phyloP scores from a whole-genome alignment of 2,888 invertebrate genomes.

The Neoaliturus tenellus region DNA sequence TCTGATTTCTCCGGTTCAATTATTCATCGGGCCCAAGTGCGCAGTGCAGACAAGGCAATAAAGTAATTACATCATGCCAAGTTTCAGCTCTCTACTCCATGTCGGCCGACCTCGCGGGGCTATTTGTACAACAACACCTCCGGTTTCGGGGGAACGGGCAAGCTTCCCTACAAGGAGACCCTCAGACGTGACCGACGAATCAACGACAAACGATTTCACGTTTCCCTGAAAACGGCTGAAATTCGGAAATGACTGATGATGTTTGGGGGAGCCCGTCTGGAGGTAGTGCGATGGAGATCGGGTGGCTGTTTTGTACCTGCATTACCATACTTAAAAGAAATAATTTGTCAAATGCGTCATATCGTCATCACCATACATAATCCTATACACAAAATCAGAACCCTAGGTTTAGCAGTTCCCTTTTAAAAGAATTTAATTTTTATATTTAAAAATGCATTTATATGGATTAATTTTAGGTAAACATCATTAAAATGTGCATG shows the following conservation, averaged over 20 bases:
- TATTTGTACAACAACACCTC: slow-evolving; percentile 42
- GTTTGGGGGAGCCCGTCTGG: background rate
- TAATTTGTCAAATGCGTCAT: too few species aligned
- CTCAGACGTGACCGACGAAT: slow-evolving; percentile 6
- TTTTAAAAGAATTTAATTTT: too few species aligned
- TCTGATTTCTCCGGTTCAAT: slow-evolving; percentile 54
- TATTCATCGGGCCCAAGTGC: slow-evolving; percentile 52
- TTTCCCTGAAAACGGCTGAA: slow-evolving; percentile 29
- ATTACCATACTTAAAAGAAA: slow-evolving; percentile 14
- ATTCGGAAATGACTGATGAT: slow-evolving; percentile 34
- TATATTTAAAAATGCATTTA: too few species aligned
- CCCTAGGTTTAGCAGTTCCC: too few species aligned
- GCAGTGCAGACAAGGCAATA: background rate
- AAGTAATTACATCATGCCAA: slow-evolving; percentile 31
- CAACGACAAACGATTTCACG: slow-evolving; percentile 32
- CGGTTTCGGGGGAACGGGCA: background rate
- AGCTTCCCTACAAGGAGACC: slow-evolving; percentile 8
- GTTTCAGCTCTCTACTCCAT: slow-evolving; percentile 5
- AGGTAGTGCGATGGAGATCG: background rate
- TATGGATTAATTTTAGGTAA: too few species aligned
- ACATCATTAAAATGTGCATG: too few species aligned
- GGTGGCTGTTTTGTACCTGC: background rate
- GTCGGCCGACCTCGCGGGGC: slow-evolving; percentile 9
- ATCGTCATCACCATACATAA: too few species aligned
- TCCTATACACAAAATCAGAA: too few species aligned